Evolutionary conservation across 2,888 invertebrate genomes (phyloP).

Genomic region (Meta bourneti): DNA sequence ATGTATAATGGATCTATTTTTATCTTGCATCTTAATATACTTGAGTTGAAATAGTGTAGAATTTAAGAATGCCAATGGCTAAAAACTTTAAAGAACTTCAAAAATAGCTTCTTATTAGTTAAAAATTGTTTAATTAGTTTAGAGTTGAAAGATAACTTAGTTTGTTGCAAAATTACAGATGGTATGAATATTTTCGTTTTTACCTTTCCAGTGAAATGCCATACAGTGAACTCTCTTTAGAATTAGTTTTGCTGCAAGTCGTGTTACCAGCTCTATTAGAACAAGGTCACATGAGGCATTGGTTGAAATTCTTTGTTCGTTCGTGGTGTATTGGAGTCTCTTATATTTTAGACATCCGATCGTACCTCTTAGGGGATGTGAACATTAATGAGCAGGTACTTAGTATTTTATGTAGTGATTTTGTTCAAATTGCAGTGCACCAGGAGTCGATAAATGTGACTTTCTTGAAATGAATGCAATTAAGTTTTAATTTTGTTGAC

Average conservation of each 20-base stretch:
- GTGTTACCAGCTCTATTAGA: constrained; percentile 97
- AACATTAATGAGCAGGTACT: constrained; percentile 69
- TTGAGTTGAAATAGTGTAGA: no score
- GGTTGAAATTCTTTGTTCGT: constrained; percentile 91
- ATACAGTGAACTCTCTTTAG: constrained; percentile 96
- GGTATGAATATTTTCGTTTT: background rate
- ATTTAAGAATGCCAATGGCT: no score
- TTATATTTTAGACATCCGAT: constrained; percentile 91
- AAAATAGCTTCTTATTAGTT: background rate
- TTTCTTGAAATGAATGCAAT: background rate
- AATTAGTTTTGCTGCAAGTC: constrained; percentile 93
- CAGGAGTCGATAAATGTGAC: background rate
- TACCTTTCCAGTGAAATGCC: constrained; percentile 82
- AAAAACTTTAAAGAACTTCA: no score
- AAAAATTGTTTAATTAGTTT: background rate
- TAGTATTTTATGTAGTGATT: background rate
- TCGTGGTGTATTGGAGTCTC: constrained; percentile 93
- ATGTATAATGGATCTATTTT: no score
- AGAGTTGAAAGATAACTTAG: background rate
- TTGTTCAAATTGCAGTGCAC: background rate
- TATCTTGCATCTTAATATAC: no score
- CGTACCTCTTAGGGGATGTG: constrained; percentile 91
- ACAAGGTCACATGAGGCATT: constrained; percentile 96
- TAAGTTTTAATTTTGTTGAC: no score
- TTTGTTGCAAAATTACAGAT: background rate